Evolutionary conservation across 37 sponge, comb jelly and placozoan species (phyloP), one percentile per base, ranked within the genome.

Genomic region (Ianthella basta): DNA sequence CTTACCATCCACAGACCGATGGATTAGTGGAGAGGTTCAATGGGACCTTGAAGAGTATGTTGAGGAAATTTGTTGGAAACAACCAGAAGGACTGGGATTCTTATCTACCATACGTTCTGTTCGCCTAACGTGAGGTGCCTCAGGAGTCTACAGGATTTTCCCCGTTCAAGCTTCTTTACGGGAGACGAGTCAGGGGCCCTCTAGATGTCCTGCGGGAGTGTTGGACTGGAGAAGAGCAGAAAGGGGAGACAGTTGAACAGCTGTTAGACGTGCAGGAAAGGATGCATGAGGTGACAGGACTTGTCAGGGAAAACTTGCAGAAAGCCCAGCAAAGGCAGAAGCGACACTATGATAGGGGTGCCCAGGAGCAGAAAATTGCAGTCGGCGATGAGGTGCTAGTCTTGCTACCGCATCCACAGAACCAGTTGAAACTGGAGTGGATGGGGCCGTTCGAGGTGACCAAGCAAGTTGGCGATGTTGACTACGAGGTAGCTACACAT

Each of bases 1-100:
- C 86, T 30, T 84, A 84, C 85, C 85, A 84, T 80, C 84, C 84
- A 20, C 84, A 83, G 32, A 83, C 84, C 23, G 84, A 83, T 40
- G 84, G 84, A 23, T 38, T 78, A 27, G 84, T 83, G 36, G 73
- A 83, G 37, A 27, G 84, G 36, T 83, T 75, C 73, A 83, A 83
- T 74, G 39, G 40, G 12, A 83, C 84, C 29, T 79, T 83, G 27
- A 83, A 83, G 72, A 27, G 8, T 74, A 69, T 84, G 84, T 19
- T 84, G 38, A 70, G 35, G 65, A 0, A 0, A 0, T 70, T 0
- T 10, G 24, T 24, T 0, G 0, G 0, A 24, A 0, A 0, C 0
- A 79, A 15, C 53, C 15, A 23, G 0, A 0, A 0, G 69, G 72
- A 65, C 56, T 83, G 84, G 84, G 84, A 83, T 79, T 20, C 6